Conservation (phyloP, 2,113 vertebrate genomes). For the Semnornis frantzii region DNA sequence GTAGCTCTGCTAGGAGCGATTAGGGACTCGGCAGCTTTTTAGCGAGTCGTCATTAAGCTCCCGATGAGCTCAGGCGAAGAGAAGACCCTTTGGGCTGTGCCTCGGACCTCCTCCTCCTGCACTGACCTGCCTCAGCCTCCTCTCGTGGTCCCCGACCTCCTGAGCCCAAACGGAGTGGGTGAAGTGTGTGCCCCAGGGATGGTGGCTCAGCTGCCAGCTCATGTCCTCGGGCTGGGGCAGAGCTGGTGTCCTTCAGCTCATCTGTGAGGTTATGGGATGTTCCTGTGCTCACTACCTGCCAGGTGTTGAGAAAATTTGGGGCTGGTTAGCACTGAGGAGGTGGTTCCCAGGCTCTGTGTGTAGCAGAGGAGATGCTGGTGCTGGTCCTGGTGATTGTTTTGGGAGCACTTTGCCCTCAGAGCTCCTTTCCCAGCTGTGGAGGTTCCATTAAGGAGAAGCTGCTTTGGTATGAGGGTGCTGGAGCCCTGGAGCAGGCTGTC, state of each 20-base stretch:
- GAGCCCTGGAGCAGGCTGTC: no score
- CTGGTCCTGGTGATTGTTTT: background rate
- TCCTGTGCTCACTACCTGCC: background rate
- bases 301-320: background rate
- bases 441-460: background rate
- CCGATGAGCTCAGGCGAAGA: background rate
- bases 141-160: accelerated
- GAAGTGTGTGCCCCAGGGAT: background rate
- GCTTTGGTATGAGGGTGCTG: no score
- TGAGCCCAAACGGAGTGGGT: background rate
- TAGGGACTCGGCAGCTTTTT: conserved; percentile 32
- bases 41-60: conserved; percentile 20
- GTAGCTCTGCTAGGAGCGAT: background rate
- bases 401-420: background rate
- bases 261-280: background rate
- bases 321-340: background rate
- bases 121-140: background rate
- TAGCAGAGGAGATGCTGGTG: background rate
- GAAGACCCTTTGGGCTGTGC: conserved; percentile 14
- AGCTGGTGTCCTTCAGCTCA: background rate
- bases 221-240: background rate
- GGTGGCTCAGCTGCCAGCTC: background rate
- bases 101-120: background rate
- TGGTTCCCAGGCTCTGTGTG: background rate
- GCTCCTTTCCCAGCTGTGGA: accelerated